Evolutionary conservation across 2,113 vertebrate genomes (phyloP).

Genomic region (Bos taurus): ARS-UCD2.0 NC_037331.1:42603501-42604000

Average conservation of each 20-base stretch:
- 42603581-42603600: background rate
- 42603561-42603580: background rate
- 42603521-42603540: background rate
- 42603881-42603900: background rate
- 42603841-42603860: background rate
- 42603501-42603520: background rate
- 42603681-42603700: background rate
- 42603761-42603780: background rate
- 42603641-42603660: accelerated
- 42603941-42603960: background rate
- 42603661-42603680: background rate
- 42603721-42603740: background rate
- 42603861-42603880: background rate
- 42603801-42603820: background rate
- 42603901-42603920: background rate
- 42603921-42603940: background rate
- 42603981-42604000: slow-evolving; percentile 42
- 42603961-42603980: background rate
- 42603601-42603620: background rate
- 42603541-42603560: background rate
- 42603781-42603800: background rate
- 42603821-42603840: background rate
- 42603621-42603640: background rate
- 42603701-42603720: background rate
- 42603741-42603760: background rate